Evolutionary conservation across 2,113 vertebrate genomes (phyloP), one percentile per base, ranked within the genome.

Genomic region (Chinchilla lanigera): DNA sequence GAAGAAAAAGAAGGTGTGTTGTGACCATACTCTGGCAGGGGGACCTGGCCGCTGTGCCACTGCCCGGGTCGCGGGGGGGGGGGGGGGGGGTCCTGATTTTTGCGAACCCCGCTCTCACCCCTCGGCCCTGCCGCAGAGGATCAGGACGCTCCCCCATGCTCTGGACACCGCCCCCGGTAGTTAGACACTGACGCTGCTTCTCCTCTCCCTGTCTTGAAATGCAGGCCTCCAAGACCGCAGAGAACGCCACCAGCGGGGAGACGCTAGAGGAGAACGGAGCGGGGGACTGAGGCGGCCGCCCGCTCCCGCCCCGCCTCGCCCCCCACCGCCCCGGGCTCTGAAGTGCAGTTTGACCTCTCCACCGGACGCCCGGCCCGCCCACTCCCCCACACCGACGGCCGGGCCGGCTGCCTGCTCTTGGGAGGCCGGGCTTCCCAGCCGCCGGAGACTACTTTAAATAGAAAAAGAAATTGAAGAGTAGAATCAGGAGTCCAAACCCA

Each of bases 1-100:
- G 98, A 99, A 99, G 99, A 99, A 99, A 99, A 99, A 99, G 99
- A 99, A 99, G 99, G 99, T 99, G 97, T 95, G 95, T 96, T 80
- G 4, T 16, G 0, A 61, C 88, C 35, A 63, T 69, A 20, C 33
- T 44, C 86, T 83, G 63, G 44, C 35, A 63, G 54, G 63, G 33
- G 60, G 67, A 69, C 69, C 28, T 50, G 63, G n/a, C 80, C 41
- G 33, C 7, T 94, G 54, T 61, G n/a, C n/a, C n/a, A n/a, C n/a
- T n/a, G n/a, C n/a, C n/a, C n/a, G n/a, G n/a, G n/a, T n/a, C n/a
- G n/a, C n/a, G n/a, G n/a, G n/a, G n/a, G n/a, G n/a, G n/a, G n/a
- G n/a, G n/a, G n/a, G n/a, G 38, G 65, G 54, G 54, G 14, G 1
- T 71, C 17, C 2, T 28, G 24, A 67, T 84, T 83, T 90, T 61